Evolutionary conservation across 2,888 invertebrate genomes (phyloP).

Genomic region (Seira musarum): DNA sequence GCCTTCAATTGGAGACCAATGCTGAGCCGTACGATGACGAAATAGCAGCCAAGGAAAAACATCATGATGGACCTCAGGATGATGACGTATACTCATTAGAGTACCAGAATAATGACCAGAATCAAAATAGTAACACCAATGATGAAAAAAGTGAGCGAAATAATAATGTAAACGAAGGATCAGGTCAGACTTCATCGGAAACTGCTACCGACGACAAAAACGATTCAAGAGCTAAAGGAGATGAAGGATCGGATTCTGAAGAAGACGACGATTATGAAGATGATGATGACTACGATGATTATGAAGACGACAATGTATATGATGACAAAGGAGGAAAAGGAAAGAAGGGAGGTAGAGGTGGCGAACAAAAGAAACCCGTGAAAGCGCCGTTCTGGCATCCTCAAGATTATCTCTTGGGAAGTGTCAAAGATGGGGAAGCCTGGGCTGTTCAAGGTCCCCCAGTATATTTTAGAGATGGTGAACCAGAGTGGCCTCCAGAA

Average conservation of each 20-base stretch:
- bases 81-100: constrained; percentile 40
- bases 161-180: neutral
- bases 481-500: constrained; percentile 49
- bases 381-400: constrained; percentile 45
- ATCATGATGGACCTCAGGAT: constrained; percentile 4
- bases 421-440: constrained; percentile 8
- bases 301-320: constrained; percentile 38
- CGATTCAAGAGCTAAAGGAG: constrained; percentile 13
- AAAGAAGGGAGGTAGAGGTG: constrained; percentile 3
- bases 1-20: constrained; percentile 45
- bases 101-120: constrained; percentile 4
- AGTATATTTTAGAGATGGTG: constrained; percentile 44
- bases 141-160: neutral
- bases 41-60: constrained; percentile 35
- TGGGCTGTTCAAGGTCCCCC: constrained; percentile 51
- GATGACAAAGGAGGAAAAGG: constrained; percentile 9
- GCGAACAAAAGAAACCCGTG: constrained; percentile 3
- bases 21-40: constrained; percentile 49
- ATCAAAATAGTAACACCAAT: neutral
- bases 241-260: constrained; percentile 28
- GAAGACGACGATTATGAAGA: constrained; percentile 32
- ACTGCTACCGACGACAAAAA: constrained; percentile 16
- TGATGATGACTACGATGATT: constrained; percentile 28
- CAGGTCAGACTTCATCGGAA: neutral
- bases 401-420: constrained; percentile 28